These are phyloP conservation scores for Phymorhynchus buccinoides DNA, from an alignment of 1,140 invertebrate genomes.

Conservation along the genomic window DNA sequence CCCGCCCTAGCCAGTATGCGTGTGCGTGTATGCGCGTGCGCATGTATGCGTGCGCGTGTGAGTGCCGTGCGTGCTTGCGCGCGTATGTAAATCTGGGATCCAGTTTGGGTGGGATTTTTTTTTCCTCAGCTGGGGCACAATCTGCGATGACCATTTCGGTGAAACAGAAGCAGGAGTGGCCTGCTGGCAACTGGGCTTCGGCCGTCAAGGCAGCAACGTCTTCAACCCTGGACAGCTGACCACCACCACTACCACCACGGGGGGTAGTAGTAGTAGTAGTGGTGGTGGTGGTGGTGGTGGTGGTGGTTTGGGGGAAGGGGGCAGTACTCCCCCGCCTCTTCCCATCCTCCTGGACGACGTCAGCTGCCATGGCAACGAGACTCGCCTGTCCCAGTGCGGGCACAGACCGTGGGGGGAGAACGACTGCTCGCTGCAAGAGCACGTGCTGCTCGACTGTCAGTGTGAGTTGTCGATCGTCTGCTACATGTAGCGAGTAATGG, in stretches of 20 bases:
- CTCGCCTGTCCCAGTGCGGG: background rate
- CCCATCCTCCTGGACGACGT: constrained; percentile 20
- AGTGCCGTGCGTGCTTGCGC: background rate
- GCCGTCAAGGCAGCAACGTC: background rate
- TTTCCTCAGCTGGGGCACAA: constrained; percentile 3
- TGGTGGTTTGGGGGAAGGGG: background rate
- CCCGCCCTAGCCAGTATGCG: too few species aligned
- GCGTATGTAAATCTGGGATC: background rate
- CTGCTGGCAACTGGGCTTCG: constrained; percentile 23
- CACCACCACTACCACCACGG: background rate
- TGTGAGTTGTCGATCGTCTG: background rate
- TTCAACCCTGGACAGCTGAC: background rate
- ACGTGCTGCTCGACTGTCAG: background rate
- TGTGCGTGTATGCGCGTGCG: background rate
- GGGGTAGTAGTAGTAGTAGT: too few species aligned
- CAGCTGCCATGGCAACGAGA: background rate
- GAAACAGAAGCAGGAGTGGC: background rate
- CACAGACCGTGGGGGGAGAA: background rate
- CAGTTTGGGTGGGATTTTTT: background rate
- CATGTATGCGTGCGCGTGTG: background rate
- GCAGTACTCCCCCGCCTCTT: background rate
- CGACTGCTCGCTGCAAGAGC: background rate
- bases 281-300: too few species aligned
- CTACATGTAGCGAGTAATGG: too few species aligned
- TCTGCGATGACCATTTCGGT: constrained; percentile 11